Base-by-base conservation (phyloP, 2,113 vertebrate species). In the Mellivora capensis region DNA sequence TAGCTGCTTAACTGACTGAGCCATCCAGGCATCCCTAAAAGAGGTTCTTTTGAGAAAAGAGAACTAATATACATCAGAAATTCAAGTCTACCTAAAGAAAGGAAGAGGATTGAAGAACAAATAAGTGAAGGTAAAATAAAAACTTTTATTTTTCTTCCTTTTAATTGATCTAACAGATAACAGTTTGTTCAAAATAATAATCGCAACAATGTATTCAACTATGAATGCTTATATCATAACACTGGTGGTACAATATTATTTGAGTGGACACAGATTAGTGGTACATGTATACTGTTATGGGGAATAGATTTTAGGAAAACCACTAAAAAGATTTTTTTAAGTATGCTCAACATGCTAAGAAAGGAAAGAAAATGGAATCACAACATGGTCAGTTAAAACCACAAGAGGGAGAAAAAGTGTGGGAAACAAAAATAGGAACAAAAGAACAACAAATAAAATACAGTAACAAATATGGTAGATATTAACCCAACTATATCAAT, bases 401-500 rank as follows among this genome's bases (percentile, higher is more conserved):
- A 49, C 49, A 67, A 42, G 67, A 82, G n/a, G 37, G 0, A 0
- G 0, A 27, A 18, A 34, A 11, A 37, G 57, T 21, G 17, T n/a
- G 20, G 61, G 49, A 69, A 37, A 57, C 47, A 57, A 80, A 9
- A 90, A 64, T 9, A 84, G 39, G 82, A 47, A 64, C 11, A 64
- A 64, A 47, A 85, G 20, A 11, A 6, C 6, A 64, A 64, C 42
- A 85, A 62, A 83, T 31, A 83, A 37, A 39, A 83, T 61, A 42
- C 57, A 44, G 17, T 47, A 47, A 47, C 18, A 64, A 85, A 64
- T 64, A 47, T 14, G 37, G 20, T 85, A 86, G 42, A 15, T n/a
- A 15, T 49, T 86, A 47, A 49, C 21, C 61, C 0, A 21, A 67
- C 83, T 67, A 15, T 49, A 67, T 49, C 83, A 85, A 39, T 21